Evolutionary conservation across 2,113 vertebrate species (phyloP).

Genomic region (Stigmatopora nigra): DNA sequence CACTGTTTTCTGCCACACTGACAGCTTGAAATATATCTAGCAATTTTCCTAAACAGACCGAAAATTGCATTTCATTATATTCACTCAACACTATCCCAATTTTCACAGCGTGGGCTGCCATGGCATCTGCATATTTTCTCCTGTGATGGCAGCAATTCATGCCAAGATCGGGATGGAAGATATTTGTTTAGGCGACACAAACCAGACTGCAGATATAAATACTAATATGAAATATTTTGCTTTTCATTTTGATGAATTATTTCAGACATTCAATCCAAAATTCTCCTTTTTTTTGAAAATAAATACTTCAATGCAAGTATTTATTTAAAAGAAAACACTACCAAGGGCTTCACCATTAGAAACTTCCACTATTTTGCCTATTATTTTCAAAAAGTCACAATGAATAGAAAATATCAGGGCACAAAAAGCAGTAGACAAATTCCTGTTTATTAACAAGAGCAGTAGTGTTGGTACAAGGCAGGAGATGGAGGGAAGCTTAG

Average conservation of each 20-base stretch:
- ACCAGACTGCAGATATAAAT: neutral
- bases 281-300: too few species aligned
- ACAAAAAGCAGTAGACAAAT: constrained; percentile 44
- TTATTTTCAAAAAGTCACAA: too few species aligned
- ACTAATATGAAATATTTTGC: too few species aligned
- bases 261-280: too few species aligned
- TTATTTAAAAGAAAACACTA: too few species aligned
- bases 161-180: constrained; percentile 47
- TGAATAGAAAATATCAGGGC: too few species aligned
- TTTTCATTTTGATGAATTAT: too few species aligned
- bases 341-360: too few species aligned
- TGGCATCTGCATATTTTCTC: neutral
- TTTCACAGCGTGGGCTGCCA: neutral
- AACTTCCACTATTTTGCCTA: too few species aligned
- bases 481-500: constrained; percentile 51
- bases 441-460: constrained; percentile 67
- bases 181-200: constrained; percentile 18
- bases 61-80: constrained; percentile 6
- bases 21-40: constrained; percentile 6
- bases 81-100: neutral
- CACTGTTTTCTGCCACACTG: neutral
- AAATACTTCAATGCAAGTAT: too few species aligned
- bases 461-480: constrained; percentile 62
- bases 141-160: constrained; percentile 16
- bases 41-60: constrained; percentile 18